Evolutionary conservation across 2,113 vertebrate species (phyloP).

Genomic region (Neomonachus schauinslandi): DNA sequence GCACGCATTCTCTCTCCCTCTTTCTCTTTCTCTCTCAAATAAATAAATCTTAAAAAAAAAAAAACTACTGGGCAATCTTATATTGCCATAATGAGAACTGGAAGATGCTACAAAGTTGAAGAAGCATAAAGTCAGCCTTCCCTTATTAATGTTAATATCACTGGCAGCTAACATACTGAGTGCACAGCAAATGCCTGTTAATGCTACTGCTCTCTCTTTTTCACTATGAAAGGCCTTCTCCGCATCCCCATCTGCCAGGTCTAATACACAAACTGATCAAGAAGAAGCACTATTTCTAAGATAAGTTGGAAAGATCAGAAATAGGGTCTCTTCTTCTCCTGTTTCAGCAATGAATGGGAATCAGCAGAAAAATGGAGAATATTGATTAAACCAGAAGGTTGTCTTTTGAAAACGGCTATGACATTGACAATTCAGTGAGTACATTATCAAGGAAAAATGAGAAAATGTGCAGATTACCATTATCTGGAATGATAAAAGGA

Average conservation of each 20-base stretch:
- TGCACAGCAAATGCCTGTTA: background rate
- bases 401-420: background rate
- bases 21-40: too few relatives aligned
- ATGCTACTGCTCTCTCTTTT: background rate
- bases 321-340: background rate
- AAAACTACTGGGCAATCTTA: background rate
- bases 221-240: background rate
- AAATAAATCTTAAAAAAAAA: too few relatives aligned
- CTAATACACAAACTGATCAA: background rate
- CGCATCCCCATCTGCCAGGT: background rate
- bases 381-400: background rate
- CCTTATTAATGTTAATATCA: background rate
- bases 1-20: too few relatives aligned
- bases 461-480: background rate
- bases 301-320: background rate
- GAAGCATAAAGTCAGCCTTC: background rate
- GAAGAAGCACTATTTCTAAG: background rate
- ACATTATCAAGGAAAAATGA: background rate
- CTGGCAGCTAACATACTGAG: background rate
- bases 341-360: background rate
- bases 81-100: background rate
- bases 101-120: background rate
- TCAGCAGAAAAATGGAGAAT: background rate
- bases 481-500: background rate
- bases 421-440: background rate